A percentile compares a stretch with the other conserved stretches of the same genome.
Conservation (phyloP, 2,888 invertebrate genomes). For the Toxonevra muliebris region DNA sequence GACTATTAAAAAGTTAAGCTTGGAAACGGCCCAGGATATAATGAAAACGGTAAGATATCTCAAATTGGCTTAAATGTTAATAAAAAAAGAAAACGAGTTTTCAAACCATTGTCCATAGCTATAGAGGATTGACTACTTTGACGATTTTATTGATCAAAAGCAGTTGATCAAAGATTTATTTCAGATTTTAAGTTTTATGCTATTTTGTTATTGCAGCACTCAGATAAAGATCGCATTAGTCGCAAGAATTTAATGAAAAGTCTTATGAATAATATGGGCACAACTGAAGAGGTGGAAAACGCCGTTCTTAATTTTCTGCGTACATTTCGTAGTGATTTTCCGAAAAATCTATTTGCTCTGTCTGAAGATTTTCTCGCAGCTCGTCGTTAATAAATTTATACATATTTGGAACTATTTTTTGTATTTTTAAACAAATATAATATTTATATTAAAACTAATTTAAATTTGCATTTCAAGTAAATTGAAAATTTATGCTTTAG, state of each 20-base stretch:
- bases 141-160: background rate
- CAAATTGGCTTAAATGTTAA: too few relatives aligned
- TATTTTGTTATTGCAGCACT: background rate
- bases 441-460: background rate
- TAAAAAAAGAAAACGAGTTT: too few relatives aligned
- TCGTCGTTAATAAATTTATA: background rate
- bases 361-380: constrained; percentile 50
- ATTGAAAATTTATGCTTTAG: background rate
- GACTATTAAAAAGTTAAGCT: constrained; percentile 30
- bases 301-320: constrained; percentile 49
- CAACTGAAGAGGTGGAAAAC: constrained; percentile 41
- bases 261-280: constrained; percentile 30
- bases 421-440: background rate
- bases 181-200: background rate
- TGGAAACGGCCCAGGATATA: constrained; percentile 25
- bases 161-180: background rate
- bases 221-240: constrained; percentile 32
- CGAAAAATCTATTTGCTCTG: constrained; percentile 44
- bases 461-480: background rate
- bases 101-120: too few relatives aligned
- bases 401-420: background rate
- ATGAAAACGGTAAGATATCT: constrained; percentile 29
- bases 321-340: constrained; percentile 48
- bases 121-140: too few relatives aligned
- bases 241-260: constrained; percentile 24